Evolutionary conservation across 2,113 vertebrate genomes (phyloP).

Genomic region (Pelecanus crispus): DNA sequence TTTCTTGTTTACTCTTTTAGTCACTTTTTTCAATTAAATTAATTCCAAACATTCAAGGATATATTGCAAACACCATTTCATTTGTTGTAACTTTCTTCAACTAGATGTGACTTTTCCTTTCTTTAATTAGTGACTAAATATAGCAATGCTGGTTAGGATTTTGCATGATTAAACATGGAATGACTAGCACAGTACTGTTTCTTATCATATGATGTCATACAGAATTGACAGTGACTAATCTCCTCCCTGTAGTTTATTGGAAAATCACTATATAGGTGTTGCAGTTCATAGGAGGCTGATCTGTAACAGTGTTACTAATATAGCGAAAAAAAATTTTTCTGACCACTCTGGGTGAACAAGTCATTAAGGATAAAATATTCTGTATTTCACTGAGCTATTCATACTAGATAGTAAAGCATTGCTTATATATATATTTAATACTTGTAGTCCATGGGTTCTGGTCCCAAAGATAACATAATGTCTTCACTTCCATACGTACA

Average conservation of each 20-base stretch:
- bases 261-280: not conserved
- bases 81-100: not conserved
- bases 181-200: not conserved
- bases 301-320: not conserved
- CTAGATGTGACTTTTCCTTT: not conserved
- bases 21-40: not conserved
- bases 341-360: not conserved
- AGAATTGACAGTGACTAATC: not conserved
- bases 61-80: not conserved
- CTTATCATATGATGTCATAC: not conserved
- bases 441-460: not conserved
- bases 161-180: not conserved
- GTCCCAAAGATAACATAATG: not conserved
- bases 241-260: not conserved
- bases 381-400: not conserved
- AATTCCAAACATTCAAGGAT: not conserved
- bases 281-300: not conserved
- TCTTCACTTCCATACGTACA: not conserved
- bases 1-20: not conserved
- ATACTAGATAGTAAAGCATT: not conserved
- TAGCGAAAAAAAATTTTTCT: not conserved
- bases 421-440: not conserved
- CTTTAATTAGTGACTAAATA: not conserved
- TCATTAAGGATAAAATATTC: not conserved
- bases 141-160: not conserved